These are phyloP conservation scores for Dendrolimus houi DNA, from an alignment of 2,888 invertebrate species.

Conservation along the genomic window DNA sequence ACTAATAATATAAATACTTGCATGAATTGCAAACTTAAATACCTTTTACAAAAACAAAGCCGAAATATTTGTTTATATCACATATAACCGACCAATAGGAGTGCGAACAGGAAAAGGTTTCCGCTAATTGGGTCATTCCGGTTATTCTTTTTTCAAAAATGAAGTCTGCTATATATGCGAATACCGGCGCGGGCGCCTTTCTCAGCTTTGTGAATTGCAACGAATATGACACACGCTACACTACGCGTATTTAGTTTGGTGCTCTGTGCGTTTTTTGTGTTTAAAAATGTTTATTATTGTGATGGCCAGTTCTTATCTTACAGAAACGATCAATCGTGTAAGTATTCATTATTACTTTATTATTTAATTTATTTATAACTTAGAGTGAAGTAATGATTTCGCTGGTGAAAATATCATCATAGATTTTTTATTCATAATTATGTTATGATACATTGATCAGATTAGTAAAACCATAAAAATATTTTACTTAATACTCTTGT, in stretches of 20 bases:
- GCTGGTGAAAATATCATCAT: too few species aligned
- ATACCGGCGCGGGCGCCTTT: constrained; percentile 1
- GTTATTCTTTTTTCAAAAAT: constrained; percentile 14
- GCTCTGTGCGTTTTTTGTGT: constrained; percentile 14
- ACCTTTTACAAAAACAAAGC: background rate
- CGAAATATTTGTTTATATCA: background rate
- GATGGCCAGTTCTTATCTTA: constrained; percentile 10
- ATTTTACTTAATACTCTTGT: too few species aligned
- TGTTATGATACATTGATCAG: too few species aligned
- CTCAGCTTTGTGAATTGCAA: background rate
- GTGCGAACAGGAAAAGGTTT: background rate
- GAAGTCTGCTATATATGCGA: constrained; percentile 21
- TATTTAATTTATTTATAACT: too few species aligned
- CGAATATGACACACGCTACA: background rate
- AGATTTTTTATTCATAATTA: too few species aligned
- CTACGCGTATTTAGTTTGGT: constrained; percentile 8
- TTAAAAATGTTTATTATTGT: constrained; percentile 15
- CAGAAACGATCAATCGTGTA: background rate
- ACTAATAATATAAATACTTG: too few species aligned
- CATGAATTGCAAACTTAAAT: too few species aligned
- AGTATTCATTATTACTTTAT: background rate
- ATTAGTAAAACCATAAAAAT: too few species aligned
- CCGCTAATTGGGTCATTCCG: background rate
- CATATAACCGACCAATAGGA: background rate
- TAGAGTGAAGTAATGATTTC: too few species aligned